Conservation (phyloP, 1,140 invertebrate species). For the Apocrypta bakeri region DNA sequence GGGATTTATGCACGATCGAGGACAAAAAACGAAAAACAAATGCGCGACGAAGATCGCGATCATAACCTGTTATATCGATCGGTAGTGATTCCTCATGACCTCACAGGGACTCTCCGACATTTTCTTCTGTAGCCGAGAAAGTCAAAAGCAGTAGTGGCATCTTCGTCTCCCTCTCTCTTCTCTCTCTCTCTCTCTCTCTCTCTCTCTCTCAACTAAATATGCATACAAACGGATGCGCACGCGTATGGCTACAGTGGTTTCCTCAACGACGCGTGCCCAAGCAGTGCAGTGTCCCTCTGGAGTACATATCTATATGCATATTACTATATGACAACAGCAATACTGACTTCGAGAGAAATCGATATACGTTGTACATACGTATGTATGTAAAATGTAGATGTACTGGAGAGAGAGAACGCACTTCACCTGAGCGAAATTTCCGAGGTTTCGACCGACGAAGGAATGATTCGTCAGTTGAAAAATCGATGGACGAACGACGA, state of each 20-base stretch:
- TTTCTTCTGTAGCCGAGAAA: background rate
- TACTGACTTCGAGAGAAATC: too few species aligned
- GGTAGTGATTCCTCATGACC: background rate
- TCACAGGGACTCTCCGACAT: background rate
- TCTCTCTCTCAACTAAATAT: constrained; percentile 9
- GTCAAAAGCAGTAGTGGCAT: background rate
- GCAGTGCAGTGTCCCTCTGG: constrained; percentile 5
- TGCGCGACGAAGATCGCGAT: constrained; percentile 12
- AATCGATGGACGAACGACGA: background rate
- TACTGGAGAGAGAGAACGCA: background rate
- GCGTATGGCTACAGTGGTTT: background rate
- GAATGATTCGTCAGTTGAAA: background rate
- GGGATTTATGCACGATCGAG: background rate
- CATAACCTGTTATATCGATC: constrained; percentile 47
- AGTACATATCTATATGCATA: constrained; percentile 20
- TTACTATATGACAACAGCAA: background rate
- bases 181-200: constrained; percentile 29
- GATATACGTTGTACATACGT: background rate
- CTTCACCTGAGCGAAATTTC: background rate
- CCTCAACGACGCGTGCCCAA: constrained; percentile 27
- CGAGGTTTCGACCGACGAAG: background rate
- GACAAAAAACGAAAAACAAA: background rate
- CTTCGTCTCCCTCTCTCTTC: constrained; percentile 18
- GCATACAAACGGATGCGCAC: constrained; percentile 2
- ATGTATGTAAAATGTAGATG: background rate